Evolutionary conservation across 2,797 vertebrate species (phyloP).

Genomic region (Poecilia picta): DNA sequence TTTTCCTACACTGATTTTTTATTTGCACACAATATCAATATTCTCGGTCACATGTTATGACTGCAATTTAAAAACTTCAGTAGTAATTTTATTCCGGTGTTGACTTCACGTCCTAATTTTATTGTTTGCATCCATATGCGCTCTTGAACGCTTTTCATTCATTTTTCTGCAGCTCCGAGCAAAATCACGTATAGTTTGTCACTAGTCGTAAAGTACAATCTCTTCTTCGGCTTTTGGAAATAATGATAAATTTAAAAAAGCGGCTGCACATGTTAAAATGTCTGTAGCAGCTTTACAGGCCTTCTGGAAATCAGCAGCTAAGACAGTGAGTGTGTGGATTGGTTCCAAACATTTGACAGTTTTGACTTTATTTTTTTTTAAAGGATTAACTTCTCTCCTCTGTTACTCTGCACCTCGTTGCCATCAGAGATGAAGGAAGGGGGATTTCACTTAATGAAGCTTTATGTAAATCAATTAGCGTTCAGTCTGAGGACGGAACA

Average conservation of each 20-base stretch:
- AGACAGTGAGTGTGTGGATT: not conserved
- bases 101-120: not conserved
- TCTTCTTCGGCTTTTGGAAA: not conserved
- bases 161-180: not conserved
- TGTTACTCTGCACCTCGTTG: constrained; percentile 5
- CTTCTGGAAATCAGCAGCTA: not conserved
- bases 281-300: not conserved
- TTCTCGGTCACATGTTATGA: not conserved
- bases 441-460: not conserved
- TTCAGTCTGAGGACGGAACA: not conserved
- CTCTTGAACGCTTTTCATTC: not conserved
- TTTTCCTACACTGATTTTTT: not conserved
- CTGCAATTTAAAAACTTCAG: not conserved
- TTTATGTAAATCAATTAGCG: constrained; percentile 24
- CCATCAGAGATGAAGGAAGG: not conserved
- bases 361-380: not conserved
- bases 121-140: not conserved
- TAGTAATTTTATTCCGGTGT: not conserved
- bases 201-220: not conserved
- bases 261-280: not conserved
- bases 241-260: not conserved
- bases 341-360: constrained; percentile 13
- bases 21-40: no score
- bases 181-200: not conserved
- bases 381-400: not conserved